Percentiles rank a stretch among this genome's conserved stretches.
Conservation (phyloP, 2,113 vertebrate species). For the Stigmatopora nigra region DNA sequence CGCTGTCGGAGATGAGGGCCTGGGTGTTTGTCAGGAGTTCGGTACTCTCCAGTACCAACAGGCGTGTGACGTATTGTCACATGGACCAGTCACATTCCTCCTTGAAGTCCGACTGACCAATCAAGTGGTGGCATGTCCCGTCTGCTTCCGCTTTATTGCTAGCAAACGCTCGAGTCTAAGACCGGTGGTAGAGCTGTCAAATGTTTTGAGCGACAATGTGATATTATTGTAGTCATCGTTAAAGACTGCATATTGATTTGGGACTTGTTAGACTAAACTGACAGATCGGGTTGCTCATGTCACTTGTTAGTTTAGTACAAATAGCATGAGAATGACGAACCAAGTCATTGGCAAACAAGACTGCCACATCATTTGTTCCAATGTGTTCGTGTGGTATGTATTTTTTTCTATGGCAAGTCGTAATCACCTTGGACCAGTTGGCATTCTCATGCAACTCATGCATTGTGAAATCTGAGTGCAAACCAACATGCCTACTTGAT, state of each 20-base stretch:
- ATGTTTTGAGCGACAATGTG: fast-evolving
- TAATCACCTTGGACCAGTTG: background rate
- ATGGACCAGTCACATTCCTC: slow-evolving; percentile 39
- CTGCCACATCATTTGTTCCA: background rate
- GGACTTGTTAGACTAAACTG: slow-evolving; percentile 1
- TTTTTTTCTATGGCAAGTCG: no score
- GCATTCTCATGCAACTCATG: background rate
- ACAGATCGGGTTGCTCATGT: slow-evolving; percentile 1
- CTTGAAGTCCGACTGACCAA: slow-evolving; percentile 39
- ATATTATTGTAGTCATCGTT: fast-evolving
- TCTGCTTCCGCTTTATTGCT: slow-evolving; percentile 30
- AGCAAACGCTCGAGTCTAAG: slow-evolving; percentile 23
- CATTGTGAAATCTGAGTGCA: background rate
- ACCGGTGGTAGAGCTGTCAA: background rate
- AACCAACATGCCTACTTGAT: background rate
- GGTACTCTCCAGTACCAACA: slow-evolving; percentile 55
- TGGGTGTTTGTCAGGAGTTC: slow-evolving; percentile 67
- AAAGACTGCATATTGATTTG: background rate
- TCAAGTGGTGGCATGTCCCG: slow-evolving; percentile 14
- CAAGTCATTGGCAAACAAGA: background rate
- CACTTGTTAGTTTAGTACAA: slow-evolving; percentile 6
- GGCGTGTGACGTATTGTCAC: slow-evolving; percentile 42
- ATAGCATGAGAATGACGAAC: background rate
- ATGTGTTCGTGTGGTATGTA: background rate
- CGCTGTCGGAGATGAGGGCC: slow-evolving; percentile 33